Percentiles rank a stretch among this genome's conserved stretches.
phyloP scores from a whole-genome alignment of 2,797 vertebrate species.

The Malacoraja senta region DNA sequence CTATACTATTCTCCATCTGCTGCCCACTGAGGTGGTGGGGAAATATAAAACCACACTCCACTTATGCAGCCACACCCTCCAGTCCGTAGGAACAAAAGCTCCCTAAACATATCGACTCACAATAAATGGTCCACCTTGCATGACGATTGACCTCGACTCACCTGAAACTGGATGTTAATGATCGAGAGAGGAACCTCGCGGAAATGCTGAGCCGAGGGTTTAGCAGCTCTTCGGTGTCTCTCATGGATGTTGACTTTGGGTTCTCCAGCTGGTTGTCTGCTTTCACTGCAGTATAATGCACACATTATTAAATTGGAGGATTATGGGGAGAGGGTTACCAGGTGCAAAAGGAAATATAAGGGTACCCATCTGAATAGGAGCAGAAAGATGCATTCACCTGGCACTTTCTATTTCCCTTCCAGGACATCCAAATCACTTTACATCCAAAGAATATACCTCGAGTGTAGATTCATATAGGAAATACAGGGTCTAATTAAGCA shows the following conservation, averaged over 20 bases:
- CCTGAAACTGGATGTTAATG: constrained; percentile 14
- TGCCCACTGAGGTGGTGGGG: too few species aligned
- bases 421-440: too few species aligned
- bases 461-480: too few species aligned
- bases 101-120: neutral
- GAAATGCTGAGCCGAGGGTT: constrained; percentile 31
- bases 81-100: neutral
- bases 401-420: too few species aligned
- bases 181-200: constrained; percentile 24
- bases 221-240: neutral
- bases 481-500: too few species aligned
- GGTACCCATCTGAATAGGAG: neutral
- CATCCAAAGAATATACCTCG: too few species aligned
- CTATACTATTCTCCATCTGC: neutral
- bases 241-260: neutral
- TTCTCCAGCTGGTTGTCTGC: neutral
- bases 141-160: neutral
- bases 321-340: neutral
- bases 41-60: too few species aligned
- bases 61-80: neutral
- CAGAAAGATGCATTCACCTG: too few species aligned
- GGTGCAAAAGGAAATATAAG: neutral
- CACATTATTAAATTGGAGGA: neutral
- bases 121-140: neutral
- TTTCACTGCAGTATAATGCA: neutral